Conservation (phyloP, 2,113 vertebrate species). For the Campylomormyrus numenius region DNA sequence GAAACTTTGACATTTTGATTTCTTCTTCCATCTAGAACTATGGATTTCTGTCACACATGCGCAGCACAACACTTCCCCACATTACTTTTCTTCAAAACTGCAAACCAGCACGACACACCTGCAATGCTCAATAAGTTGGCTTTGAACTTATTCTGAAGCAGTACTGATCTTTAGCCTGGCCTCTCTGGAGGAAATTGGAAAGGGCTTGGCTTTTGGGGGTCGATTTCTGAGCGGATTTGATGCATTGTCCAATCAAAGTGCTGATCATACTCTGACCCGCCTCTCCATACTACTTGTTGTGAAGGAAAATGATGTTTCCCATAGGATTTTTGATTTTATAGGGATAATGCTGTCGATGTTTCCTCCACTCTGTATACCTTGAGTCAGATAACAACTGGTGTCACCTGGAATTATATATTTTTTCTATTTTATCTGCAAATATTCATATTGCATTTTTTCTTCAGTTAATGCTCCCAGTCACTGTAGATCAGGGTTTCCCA, state of each 20-base stretch:
- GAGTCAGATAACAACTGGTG: not conserved
- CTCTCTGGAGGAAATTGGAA: slow-evolving; percentile 18
- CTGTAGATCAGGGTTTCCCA: too few species aligned
- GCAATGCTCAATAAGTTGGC: not conserved
- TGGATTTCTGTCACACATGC: slow-evolving; percentile 4
- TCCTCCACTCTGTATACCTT: not conserved
- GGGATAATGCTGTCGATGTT: not conserved
- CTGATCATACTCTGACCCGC: not conserved
- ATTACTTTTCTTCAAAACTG: not conserved
- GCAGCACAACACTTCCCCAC: not conserved
- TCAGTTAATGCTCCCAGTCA: not conserved
- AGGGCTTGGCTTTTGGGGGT: slow-evolving; percentile 3
- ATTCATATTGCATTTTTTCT: not conserved
- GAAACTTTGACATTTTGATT: slow-evolving; percentile 4
- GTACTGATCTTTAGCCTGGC: not conserved
- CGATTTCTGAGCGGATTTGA: not conserved
- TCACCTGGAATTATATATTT: not conserved
- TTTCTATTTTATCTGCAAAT: not conserved
- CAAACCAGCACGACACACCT: not conserved
- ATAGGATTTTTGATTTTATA: not conserved
- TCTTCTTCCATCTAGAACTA: not conserved
- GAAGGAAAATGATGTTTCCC: slow-evolving; percentile 1
- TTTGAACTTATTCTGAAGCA: slow-evolving; percentile 9
- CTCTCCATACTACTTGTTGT: not conserved
- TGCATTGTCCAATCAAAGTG: not conserved